Base-by-base conservation (phyloP, 2,113 vertebrate species). In the Melanerpes formicivorus region DNA sequence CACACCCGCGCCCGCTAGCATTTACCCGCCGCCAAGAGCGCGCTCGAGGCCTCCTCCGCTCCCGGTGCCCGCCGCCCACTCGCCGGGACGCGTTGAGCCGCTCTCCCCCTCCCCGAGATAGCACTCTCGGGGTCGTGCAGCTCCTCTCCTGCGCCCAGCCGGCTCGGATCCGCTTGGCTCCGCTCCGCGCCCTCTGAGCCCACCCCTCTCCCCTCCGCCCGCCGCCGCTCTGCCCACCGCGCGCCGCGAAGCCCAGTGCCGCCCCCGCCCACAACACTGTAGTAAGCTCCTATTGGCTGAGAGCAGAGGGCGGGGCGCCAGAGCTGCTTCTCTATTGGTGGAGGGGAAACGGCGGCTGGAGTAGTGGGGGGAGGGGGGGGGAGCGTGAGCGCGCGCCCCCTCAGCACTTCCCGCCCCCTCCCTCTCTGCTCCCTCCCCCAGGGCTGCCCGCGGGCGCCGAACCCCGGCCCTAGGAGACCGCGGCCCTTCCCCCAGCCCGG, bases 241-340 rank as follows among this genome's bases (percentile, higher is more conserved):
- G 23, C 40, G 54, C 25, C 63, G 64, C 56, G n/a, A 42, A 15
- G 50, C 52, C 7, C 30, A 6, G 32, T 37, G 40, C 88, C 54
- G 63, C 80, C 90, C 55, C 85, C 82, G 34, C 92, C 85, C 84
- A 93, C 79, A 95, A 95, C 94, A 95, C 84, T 94, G 90, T 95
- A 95, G 95, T 96, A 96, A 95, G 88, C 91, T 94, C 87, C 91
- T 58, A 95, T 94, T 95, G 94, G 95, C 14, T 18, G 23, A 26
- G 6, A 2, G 0, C 10, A 18, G 10, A 32, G 75, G 95, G 93
- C 86, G 95, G 94, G 75, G 67, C 74, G 14, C 27, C 10, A 14
- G 9, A 5, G 7, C 11, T 5, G 73, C 80, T 6, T 64, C 16
- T 7, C 83, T 19, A 91, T 94, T 96, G 86, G 95, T 19, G 9